Conservation (phyloP, 1,140 invertebrate genomes). For the Calephelis virginiensis region DNA sequence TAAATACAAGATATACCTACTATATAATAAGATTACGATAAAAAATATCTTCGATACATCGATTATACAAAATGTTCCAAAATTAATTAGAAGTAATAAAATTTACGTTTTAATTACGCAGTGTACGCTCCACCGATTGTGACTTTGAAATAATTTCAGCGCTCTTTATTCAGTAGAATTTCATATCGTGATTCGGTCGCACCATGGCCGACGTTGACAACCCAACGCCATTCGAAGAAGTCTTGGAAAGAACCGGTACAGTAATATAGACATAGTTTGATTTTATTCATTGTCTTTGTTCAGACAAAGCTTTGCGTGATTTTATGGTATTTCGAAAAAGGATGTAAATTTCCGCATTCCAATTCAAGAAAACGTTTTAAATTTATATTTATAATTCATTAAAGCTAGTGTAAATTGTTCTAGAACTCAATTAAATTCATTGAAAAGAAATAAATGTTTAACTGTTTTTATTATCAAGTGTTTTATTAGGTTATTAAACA, state of each 20-base stretch:
- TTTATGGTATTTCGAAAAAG: background rate
- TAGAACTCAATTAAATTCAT: too few species aligned
- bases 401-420: too few species aligned
- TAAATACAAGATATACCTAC: too few species aligned
- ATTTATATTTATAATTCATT: too few species aligned
- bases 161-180: slow-evolving; percentile 45
- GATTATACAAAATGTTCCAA: too few species aligned
- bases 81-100: background rate
- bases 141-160: slow-evolving; percentile 47
- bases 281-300: background rate
- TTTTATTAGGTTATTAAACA: too few species aligned
- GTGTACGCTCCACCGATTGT: slow-evolving; percentile 32
- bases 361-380: too few species aligned
- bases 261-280: slow-evolving; percentile 7
- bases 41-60: too few species aligned
- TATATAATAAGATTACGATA: too few species aligned
- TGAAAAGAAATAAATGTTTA: too few species aligned
- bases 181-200: slow-evolving; percentile 26
- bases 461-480: too few species aligned
- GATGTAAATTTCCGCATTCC: too few species aligned
- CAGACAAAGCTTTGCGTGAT: slow-evolving; percentile 3
- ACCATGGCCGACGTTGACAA: slow-evolving; percentile 31
- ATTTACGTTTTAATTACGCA: slow-evolving; percentile 22
- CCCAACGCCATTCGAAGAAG: slow-evolving; percentile 54
- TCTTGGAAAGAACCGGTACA: slow-evolving; percentile 57